Conservation (phyloP, 2,113 vertebrate species). For the Dasypus novemcinctus region DNA sequence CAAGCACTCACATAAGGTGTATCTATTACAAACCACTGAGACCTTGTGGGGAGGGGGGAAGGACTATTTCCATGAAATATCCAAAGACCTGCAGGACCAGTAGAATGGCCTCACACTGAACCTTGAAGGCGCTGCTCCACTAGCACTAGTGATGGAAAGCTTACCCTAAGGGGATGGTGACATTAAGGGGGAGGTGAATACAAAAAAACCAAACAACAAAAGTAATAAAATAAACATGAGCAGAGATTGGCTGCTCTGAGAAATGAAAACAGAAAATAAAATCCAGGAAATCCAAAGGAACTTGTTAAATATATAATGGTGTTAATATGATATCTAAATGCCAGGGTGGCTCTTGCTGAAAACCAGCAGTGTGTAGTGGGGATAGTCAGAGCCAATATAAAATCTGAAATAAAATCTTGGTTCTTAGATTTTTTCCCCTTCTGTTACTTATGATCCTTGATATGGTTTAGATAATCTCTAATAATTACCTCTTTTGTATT, state of each 20-base stretch:
- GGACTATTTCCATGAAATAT: neutral
- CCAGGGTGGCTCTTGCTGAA: neutral
- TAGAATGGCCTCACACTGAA: neutral
- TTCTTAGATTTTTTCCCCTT: neutral
- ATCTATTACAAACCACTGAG: neutral
- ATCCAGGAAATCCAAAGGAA: neutral
- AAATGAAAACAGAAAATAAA: neutral
- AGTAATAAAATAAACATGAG: no score
- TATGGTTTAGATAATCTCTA: neutral
- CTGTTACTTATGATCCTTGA: neutral
- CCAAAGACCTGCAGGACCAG: neutral
- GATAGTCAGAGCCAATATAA: accelerated
- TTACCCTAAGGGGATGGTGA: no score
- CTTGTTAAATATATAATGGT: neutral
- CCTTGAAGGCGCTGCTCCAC: accelerated
- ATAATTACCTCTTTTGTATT: neutral
- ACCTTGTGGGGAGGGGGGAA: no score
- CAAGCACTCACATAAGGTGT: neutral
- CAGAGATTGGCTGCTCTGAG: neutral
- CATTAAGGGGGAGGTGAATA: no score
- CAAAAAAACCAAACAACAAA: neutral
- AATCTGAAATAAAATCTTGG: neutral
- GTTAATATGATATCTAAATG: neutral
- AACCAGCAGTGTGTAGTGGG: no score
- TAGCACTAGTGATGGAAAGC: neutral